A percentile compares a stretch with the other conserved stretches of the same genome.
Conservation (phyloP, 1,140 invertebrate species). For the Zophobas morio region DNA sequence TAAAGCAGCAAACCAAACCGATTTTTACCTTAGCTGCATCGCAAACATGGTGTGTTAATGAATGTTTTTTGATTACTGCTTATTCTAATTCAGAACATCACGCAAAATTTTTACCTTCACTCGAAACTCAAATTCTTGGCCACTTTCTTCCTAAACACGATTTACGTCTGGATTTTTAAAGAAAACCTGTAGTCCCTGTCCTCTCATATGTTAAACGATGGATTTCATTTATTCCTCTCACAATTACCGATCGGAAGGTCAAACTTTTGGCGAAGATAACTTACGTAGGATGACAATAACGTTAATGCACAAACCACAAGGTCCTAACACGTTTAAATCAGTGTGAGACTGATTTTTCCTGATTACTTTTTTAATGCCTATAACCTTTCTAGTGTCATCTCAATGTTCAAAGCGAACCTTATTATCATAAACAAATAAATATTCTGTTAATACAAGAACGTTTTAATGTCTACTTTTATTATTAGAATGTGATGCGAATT, state of each 20-base stretch:
- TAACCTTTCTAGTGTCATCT: slow-evolving; percentile 2
- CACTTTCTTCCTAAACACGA: neutral
- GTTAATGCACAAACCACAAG: neutral
- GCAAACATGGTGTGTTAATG: neutral
- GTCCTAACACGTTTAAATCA: slow-evolving; percentile 12
- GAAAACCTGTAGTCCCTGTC: slow-evolving; percentile 33
- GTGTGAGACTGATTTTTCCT: slow-evolving; percentile 7
- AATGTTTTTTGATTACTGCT: neutral
- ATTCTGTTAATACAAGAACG: neutral
- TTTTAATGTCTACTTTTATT: slow-evolving; percentile 23
- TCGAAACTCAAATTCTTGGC: slow-evolving; percentile 1
- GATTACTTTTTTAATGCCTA: neutral
- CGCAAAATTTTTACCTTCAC: slow-evolving; percentile 28
- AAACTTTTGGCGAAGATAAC: slow-evolving; percentile 3
- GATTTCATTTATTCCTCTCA: slow-evolving; percentile 23
- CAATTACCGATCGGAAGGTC: slow-evolving; percentile 15
- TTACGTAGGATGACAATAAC: slow-evolving; percentile 13
- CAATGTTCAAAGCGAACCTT: neutral
- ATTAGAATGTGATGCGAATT: slow-evolving; percentile 29
- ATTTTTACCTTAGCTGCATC: neutral
- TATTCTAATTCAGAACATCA: slow-evolving; percentile 1
- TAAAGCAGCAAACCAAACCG: neutral
- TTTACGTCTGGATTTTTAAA: slow-evolving; percentile 8
- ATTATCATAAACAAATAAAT: slow-evolving; percentile 38
- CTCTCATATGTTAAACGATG: neutral